Conservation (phyloP, 2,888 invertebrate genomes). For the Macrostomum cliftonense region DNA sequence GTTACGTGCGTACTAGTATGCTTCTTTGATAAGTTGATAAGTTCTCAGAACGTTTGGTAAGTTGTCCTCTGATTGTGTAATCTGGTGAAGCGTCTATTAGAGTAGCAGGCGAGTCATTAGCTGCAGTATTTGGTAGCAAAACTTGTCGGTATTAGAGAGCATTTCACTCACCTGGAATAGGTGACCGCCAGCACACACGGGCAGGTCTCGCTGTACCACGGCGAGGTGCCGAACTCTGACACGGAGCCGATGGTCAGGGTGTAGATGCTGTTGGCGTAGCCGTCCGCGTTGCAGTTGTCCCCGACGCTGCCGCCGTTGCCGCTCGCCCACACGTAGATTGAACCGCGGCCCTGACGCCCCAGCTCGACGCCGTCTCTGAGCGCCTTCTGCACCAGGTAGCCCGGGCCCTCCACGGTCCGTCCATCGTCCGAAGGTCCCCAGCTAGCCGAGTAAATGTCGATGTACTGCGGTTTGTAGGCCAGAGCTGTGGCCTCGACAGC, state of each 20-base stretch:
- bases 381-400: slow-evolving; percentile 74
- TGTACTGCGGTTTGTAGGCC: slow-evolving; percentile 26
- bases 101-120: too few species aligned
- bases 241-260: slow-evolving; percentile 81
- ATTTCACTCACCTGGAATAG: slow-evolving; percentile 53
- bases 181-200: slow-evolving; percentile 92
- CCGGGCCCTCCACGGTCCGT: slow-evolving; percentile 90
- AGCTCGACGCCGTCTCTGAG: slow-evolving; percentile 49
- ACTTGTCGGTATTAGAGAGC: too few species aligned
- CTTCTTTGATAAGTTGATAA: too few species aligned
- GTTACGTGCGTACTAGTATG: too few species aligned
- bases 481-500: slow-evolving; percentile 32
- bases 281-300: slow-evolving; percentile 88
- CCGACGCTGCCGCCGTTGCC: slow-evolving; percentile 84
- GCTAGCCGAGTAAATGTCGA: slow-evolving; percentile 35
- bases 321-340: slow-evolving; percentile 96
- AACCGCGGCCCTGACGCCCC: slow-evolving; percentile 79
- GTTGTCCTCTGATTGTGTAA: too few species aligned
- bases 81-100: too few species aligned
- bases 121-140: too few species aligned
- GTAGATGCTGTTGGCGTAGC: slow-evolving; percentile 96
- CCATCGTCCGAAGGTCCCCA: slow-evolving; percentile 58
- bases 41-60: too few species aligned
- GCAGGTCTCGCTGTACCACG: slow-evolving; percentile 85
- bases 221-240: slow-evolving; percentile 50